Base-by-base conservation (phyloP, 2,888 invertebrate species). In the Epinotia ramella region DNA sequence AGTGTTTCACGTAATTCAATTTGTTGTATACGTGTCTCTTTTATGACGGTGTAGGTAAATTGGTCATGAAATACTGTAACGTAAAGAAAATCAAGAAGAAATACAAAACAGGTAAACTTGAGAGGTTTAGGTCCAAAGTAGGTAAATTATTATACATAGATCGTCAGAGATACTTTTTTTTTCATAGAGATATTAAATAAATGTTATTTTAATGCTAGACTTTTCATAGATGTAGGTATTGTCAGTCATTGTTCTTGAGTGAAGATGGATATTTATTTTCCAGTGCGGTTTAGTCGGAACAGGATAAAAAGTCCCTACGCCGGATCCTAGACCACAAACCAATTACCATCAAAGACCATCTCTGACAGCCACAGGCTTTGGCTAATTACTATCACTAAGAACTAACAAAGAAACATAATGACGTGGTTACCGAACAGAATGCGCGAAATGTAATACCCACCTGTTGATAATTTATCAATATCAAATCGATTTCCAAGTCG, bases 381-480 rank as follows among this genome's bases (percentile, higher is more conserved):
- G n/a, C 57, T 59, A 59, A 57, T 74, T 69, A 74, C 69, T 69
- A 70, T 64, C 64, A 68, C 57, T 49, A 64, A 59, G 60, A 74
- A 74, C 64, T 59, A 69, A 69, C 69, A 67, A 74, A 74, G 69
- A 69, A 73, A 73, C 20, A n/a, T 64, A 69, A 74, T 69, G 57
- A 74, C 68, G n/a, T 28, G 69, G 59, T 33, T 46, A 49, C 18
- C 46, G 63, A 59, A 57, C 46, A 64, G 28, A 73, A 74, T 64
- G 69, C 64, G 57, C 74, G 69, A 69, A 69, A 68, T 60, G 62
- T 73, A 57, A 64, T 74, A 69, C 16, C 59, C 74, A 74, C 74
- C 74, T 74, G 74, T 74, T 69, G 74, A 74, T 74, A 74, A 74
- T 74, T 74, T 74, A 74, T 69, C 74, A 74, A 74, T 74, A 64